Conservation (phyloP, 2,888 invertebrate genomes). For the Drosophila basisetae region DNA sequence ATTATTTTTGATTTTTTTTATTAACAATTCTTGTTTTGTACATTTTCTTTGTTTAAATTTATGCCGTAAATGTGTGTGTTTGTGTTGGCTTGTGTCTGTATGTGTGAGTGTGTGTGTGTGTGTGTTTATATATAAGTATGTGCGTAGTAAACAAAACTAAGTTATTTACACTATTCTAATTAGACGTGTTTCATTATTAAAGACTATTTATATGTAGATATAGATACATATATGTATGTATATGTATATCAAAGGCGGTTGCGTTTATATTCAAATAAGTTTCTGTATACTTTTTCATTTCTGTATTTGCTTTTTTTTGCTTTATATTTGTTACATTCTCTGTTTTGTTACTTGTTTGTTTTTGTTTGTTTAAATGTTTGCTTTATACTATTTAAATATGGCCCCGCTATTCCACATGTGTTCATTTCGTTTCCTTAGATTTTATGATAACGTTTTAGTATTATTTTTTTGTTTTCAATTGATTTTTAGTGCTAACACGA, state of each 20-base stretch:
- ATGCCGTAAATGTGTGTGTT: conserved; percentile 65
- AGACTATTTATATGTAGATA: conserved; percentile 66
- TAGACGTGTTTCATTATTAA: conserved; percentile 63
- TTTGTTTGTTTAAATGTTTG: conserved; percentile 46
- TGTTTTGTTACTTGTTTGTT: conserved; percentile 35
- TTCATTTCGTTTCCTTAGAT: conserved; percentile 73
- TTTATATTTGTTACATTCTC: conserved; percentile 20
- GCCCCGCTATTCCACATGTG: conserved; percentile 86
- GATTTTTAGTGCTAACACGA: conserved; percentile 27
- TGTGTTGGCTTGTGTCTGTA: conserved; percentile 26
- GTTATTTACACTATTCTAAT: conserved; percentile 73
- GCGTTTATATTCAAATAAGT: conserved; percentile 63
- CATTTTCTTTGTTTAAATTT: conserved; percentile 72
- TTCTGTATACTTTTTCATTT: conserved; percentile 63
- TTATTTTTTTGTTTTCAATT: conserved; percentile 25
- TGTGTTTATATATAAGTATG: conserved; percentile 44
- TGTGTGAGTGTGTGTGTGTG: conserved; percentile 37
- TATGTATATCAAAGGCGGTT: conserved; percentile 80
- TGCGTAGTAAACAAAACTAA: conserved; percentile 78
- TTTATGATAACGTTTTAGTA: conserved; percentile 66
- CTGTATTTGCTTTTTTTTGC: conserved; percentile 27
- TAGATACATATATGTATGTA: conserved; percentile 59
- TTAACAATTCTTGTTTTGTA: conserved; percentile 76
- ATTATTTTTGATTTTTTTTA: conserved; percentile 50
- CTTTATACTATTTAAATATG: conserved; percentile 84